phyloP scores from a whole-genome alignment of 1,140 invertebrate species.

The Gonatopus flavifemur region DNA sequence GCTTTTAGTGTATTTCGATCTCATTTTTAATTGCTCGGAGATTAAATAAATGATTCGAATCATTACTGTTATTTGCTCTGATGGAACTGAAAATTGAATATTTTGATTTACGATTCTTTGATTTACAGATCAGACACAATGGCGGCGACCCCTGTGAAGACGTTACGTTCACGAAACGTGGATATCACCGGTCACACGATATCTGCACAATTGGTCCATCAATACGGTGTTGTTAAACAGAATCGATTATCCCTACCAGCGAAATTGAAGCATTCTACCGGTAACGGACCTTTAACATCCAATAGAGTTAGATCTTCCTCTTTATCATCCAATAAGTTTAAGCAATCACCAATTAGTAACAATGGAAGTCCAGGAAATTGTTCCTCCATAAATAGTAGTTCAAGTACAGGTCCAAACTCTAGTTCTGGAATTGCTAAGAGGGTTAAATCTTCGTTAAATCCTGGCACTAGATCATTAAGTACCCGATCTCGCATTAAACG shows the following conservation, averaged over 20 bases:
- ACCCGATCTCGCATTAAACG: conserved; percentile 53
- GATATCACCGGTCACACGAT: conserved; percentile 52
- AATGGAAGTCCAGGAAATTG: conserved; percentile 23
- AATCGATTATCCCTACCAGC: conserved; percentile 38
- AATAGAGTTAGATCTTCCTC: conserved; percentile 27
- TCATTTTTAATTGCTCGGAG: no score
- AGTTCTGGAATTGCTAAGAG: conserved; percentile 41
- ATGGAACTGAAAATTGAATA: background rate
- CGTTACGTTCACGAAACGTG: conserved; percentile 51
- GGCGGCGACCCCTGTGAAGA: conserved; percentile 53
- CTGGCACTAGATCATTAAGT: conserved; percentile 39
- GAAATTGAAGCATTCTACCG: conserved; percentile 35
- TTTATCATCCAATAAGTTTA: conserved; percentile 30
- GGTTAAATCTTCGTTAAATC: conserved; percentile 47
- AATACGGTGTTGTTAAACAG: conserved; percentile 46
- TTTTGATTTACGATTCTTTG: conserved; percentile 1
- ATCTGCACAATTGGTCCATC: conserved; percentile 46
- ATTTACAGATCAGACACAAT: conserved; percentile 48
- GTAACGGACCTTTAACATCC: conserved; percentile 19
- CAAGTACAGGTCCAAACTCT: conserved; percentile 17
- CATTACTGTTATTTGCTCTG: no score
- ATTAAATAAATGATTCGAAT: no score
- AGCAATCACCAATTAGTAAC: conserved; percentile 20
- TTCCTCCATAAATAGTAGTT: conserved; percentile 14
- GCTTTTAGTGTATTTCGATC: no score